phyloP scores from a whole-genome alignment of 2,797 vertebrate species.

The Tenualosa thibaudeaui region DNA sequence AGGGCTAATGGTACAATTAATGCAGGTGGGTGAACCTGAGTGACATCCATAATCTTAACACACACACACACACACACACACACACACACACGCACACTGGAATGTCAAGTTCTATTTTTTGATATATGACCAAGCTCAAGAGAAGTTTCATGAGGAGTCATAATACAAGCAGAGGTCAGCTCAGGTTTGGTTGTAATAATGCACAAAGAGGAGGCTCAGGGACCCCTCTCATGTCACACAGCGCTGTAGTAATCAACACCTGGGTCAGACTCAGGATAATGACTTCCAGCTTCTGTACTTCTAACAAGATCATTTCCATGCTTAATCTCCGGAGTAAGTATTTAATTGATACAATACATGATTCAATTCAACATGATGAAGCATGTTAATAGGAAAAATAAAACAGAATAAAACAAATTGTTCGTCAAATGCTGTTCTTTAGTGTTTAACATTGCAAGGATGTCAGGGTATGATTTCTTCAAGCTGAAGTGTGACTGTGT shows the following conservation, averaged over 20 bases:
- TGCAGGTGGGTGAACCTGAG: neutral
- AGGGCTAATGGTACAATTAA: conserved; percentile 13
- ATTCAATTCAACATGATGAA: too few relatives aligned
- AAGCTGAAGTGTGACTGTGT: neutral
- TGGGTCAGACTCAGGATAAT: neutral
- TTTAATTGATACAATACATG: neutral
- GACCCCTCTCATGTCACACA: neutral
- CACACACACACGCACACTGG: conserved; percentile 24
- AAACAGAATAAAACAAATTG: too few relatives aligned
- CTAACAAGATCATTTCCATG: neutral
- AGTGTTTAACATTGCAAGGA: too few relatives aligned
- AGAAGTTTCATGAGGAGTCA: neutral
- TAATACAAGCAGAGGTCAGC: neutral
- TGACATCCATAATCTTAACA: neutral
- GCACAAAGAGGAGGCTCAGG: too few relatives aligned
- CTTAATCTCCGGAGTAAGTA: neutral
- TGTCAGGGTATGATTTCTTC: neutral
- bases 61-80: conserved; percentile 21
- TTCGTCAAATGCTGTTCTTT: too few relatives aligned
- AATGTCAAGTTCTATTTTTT: conserved; percentile 63
- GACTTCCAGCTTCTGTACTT: too few relatives aligned
- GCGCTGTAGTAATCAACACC: neutral
- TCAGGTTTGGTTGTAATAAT: neutral
- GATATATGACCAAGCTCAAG: neutral
- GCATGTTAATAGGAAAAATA: too few relatives aligned